phyloP scores from a whole-genome alignment of 2,113 vertebrate genomes.

The Microcebus tavaratra region DNA sequence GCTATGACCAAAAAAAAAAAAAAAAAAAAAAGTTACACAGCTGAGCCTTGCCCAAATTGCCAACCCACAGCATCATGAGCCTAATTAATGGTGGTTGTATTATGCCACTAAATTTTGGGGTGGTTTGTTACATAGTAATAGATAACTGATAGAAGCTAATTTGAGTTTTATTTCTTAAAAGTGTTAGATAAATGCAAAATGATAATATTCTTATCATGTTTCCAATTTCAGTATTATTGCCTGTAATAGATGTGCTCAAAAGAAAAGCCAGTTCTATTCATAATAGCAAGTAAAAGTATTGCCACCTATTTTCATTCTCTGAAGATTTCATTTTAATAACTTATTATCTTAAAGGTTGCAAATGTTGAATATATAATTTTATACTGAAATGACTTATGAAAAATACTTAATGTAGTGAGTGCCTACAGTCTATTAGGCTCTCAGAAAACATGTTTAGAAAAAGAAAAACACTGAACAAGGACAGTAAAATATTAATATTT shows the following conservation, averaged over 20 bases:
- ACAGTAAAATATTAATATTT: conserved; percentile 17
- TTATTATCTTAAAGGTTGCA: conserved; percentile 55
- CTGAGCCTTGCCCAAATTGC: background rate
- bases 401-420: background rate
- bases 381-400: conserved; percentile 30
- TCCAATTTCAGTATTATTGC: conserved; percentile 50
- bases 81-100: background rate
- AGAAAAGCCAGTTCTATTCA: conserved; percentile 55
- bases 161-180: conserved; percentile 48
- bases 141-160: background rate
- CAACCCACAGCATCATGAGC: background rate
- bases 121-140: conserved; percentile 8
- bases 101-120: background rate
- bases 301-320: conserved; percentile 45
- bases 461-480: background rate
- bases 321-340: conserved; percentile 56
- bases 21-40: background rate
- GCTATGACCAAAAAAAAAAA: background rate
- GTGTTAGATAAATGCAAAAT: conserved; percentile 32
- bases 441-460: background rate
- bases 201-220: conserved; percentile 52
- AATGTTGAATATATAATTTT: conserved; percentile 55
- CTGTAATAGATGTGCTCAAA: background rate
- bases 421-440: conserved; percentile 8
- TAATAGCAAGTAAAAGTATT: conserved; percentile 47